These are phyloP conservation scores for Paracyclopina nana DNA, from an alignment of 1,140 invertebrate species.

Conservation along the genomic window DNA sequence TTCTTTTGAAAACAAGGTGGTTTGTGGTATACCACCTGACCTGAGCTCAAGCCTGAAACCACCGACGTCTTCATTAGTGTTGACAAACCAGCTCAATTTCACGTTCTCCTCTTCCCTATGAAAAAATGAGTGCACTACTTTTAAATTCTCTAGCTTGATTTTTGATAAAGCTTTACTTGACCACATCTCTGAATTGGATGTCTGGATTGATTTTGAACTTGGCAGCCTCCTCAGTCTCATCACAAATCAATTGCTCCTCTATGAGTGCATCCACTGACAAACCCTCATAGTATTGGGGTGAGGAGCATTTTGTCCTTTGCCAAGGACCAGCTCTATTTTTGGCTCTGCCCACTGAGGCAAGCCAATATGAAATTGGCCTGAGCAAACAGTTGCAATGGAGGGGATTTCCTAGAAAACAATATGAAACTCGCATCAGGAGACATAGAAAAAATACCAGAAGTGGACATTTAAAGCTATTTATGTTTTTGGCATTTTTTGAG, in stretches of 20 bases:
- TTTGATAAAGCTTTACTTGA: neutral
- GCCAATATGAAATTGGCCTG: neutral
- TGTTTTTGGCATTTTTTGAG: neutral
- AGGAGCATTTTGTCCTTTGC: neutral
- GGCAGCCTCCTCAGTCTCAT: neutral
- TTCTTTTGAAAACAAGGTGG: slow-evolving; percentile 4
- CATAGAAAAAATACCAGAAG: too few species aligned
- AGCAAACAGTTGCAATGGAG: slow-evolving; percentile 1
- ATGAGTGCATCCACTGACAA: neutral
- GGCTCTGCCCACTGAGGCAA: neutral
- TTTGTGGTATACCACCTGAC: neutral
- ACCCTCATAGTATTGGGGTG: neutral
- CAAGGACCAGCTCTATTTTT: neutral
- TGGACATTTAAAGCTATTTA: neutral
- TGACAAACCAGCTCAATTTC: slow-evolving; percentile 11
- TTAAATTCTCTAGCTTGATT: neutral
- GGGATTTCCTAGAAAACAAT: neutral
- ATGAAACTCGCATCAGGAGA: too few species aligned
- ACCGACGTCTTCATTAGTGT: slow-evolving; percentile 13
- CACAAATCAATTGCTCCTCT: neutral
- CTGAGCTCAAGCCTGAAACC: slow-evolving; percentile 12
- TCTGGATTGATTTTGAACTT: slow-evolving; percentile 5
- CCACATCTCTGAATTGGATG: neutral
- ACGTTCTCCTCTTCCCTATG: neutral
- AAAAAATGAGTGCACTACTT: neutral